A percentile compares a stretch with the other conserved stretches of the same genome.
These are phyloP conservation scores for Phymorhynchus buccinoides DNA, from an alignment of 1,140 invertebrate species.

Conservation along the genomic window DNA sequence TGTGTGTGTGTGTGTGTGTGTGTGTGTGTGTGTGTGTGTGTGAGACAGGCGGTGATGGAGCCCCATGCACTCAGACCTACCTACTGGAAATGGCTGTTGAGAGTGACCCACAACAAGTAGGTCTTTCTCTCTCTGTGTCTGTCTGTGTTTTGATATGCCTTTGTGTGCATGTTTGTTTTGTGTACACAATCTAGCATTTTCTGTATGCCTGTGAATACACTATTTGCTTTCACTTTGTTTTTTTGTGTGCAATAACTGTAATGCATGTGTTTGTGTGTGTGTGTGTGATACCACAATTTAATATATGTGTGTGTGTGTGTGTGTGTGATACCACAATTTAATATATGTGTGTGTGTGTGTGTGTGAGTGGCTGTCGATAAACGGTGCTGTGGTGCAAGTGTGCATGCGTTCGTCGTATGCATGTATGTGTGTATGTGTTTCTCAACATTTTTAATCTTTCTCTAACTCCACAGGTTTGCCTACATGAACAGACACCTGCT, in stretches of 20 bases:
- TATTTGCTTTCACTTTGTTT: no score
- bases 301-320: neutral
- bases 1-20: constrained; percentile 20
- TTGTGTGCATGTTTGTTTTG: constrained; percentile 25
- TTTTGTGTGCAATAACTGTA: no score
- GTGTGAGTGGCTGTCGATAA: neutral
- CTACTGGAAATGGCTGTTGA: constrained; percentile 88
- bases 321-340: neutral
- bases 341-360: neutral
- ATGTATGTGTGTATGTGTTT: neutral
- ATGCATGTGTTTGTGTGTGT: neutral
- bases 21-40: constrained; percentile 16
- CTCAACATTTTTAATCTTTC: neutral
- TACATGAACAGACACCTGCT: constrained; percentile 66
- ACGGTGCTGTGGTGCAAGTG: no score
- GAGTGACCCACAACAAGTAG: constrained; percentile 82
- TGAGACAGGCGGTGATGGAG: constrained; percentile 80
- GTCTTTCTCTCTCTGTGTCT: constrained; percentile 34
- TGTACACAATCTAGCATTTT: neutral
- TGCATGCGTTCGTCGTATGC: no score
- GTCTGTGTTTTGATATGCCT: neutral
- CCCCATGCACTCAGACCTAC: constrained; percentile 84
- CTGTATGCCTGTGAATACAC: neutral
- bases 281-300: neutral
- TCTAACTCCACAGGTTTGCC: constrained; percentile 60